A percentile compares a stretch with the other conserved stretches of the same genome.
Evolutionary conservation across 2,113 vertebrate species (phyloP).

Genomic region (Alouatta palliata): DNA sequence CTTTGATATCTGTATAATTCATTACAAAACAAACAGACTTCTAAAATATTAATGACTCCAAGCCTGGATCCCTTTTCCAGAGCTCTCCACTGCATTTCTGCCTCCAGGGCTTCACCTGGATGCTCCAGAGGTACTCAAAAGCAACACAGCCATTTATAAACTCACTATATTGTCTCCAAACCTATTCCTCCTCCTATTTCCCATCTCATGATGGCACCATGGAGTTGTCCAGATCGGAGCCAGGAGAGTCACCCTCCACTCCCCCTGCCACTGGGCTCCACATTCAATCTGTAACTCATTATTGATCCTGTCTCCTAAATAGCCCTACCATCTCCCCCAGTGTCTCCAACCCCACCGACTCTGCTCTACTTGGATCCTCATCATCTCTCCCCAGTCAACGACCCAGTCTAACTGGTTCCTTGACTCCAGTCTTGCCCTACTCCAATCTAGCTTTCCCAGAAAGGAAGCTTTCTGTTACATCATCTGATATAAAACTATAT

Average conservation of each 20-base stretch:
- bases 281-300: neutral
- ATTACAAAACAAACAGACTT: neutral
- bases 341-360: neutral
- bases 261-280: neutral
- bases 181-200: neutral
- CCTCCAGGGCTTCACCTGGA: neutral
- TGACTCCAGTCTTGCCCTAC: neutral
- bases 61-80: neutral
- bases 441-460: neutral
- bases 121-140: neutral
- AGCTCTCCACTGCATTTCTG: neutral
- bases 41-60: neutral
- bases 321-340: neutral
- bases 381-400: neutral
- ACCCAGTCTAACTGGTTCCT: neutral
- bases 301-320: neutral
- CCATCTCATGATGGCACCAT: neutral
- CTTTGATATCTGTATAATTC: neutral
- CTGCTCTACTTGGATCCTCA: neutral
- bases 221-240: neutral
- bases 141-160: neutral
- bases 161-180: neutral
- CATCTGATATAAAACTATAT: neutral
- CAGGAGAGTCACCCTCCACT: neutral
- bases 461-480: neutral